These are phyloP conservation scores for Campoplex nolae DNA, from an alignment of 2,888 invertebrate genomes.

Conservation along the genomic window DNA sequence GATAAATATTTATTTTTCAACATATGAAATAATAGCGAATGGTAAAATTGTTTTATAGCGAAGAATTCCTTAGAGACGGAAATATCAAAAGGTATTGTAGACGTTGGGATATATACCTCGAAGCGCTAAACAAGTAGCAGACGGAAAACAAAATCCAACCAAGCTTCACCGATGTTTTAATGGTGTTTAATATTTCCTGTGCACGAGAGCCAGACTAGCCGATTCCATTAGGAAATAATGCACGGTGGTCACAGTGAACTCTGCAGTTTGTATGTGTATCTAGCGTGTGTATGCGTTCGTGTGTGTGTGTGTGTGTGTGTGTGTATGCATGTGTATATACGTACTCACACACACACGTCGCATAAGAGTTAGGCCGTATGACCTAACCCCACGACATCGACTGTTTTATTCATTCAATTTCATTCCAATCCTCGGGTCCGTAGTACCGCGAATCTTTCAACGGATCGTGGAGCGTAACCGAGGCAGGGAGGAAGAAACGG, in stretches of 20 bases:
- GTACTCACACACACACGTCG: constrained; percentile 13
- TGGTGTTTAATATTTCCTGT: constrained; percentile 80
- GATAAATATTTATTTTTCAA: constrained; percentile 41
- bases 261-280: background rate
- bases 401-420: constrained; percentile 83
- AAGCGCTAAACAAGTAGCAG: constrained; percentile 23
- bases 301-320: background rate
- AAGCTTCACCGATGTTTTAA: constrained; percentile 64
- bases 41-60: constrained; percentile 43
- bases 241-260: constrained; percentile 26
- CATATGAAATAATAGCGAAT: constrained; percentile 23
- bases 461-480: constrained; percentile 8
- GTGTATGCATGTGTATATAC: background rate
- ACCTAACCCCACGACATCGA: constrained; percentile 69
- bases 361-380: constrained; percentile 33
- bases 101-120: constrained; percentile 5
- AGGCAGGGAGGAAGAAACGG: constrained; percentile 17
- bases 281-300: background rate
- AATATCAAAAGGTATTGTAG: constrained; percentile 6
- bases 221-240: constrained; percentile 80
- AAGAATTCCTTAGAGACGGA: constrained; percentile 13
- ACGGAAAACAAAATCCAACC: constrained; percentile 26
- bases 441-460: constrained; percentile 53
- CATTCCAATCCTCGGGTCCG: constrained; percentile 65
- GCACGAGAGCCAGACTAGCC: constrained; percentile 71